Base-by-base conservation (phyloP, 1,140 invertebrate genomes). In the Drosophila insularis region DNA sequence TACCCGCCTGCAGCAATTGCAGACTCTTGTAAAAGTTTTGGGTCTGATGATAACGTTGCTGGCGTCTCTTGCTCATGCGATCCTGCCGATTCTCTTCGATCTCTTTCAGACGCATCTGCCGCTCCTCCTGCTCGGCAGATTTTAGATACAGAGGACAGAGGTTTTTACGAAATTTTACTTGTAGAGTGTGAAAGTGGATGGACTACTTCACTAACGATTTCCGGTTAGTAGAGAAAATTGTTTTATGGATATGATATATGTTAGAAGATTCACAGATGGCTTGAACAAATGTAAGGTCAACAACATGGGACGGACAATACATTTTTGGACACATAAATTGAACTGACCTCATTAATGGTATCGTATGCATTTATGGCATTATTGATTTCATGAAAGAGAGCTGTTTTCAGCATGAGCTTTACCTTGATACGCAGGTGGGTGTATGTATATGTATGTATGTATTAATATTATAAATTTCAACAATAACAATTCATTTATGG, bases 1-100 rank as follows among this genome's bases (percentile, higher is more conserved):
- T 91, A 81, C 95, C 95, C 13, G 94, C 94, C 91, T 95, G 94
- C 70, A 96, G 92, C 94, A 96, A 95, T 89, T 95, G 94, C 93
- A 96, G 94, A 91, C 95, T 96, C 92, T 96, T 96, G 82, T 95
- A 93, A 91, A 96, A 96, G 67, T 95, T 95, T 80, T 95, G 94
- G 2, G 94, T 95, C 70, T 95, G 94, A 79, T 95, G 93, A 89
- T 94, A 94, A 66, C 95, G 93, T 77, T 95, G 93, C 89, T 95
- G 94, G 67, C 94, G 94, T 7, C 95, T 93, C 71, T 94, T 94
- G 89, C 93, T 94, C 91, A 94, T 94, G 63, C 95, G 93, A 62
- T 96, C 95, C 46, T 91, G 92, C 46, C 95, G 94, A 93, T 95
- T 95, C 63, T 93, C 92, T 90, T 94, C 94, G 63, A 96, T 95